Evolutionary conservation across 1,140 invertebrate species (phyloP), one percentile per base, ranked within the genome.

Genomic region (Cardiocondyla obscurior): DNA sequence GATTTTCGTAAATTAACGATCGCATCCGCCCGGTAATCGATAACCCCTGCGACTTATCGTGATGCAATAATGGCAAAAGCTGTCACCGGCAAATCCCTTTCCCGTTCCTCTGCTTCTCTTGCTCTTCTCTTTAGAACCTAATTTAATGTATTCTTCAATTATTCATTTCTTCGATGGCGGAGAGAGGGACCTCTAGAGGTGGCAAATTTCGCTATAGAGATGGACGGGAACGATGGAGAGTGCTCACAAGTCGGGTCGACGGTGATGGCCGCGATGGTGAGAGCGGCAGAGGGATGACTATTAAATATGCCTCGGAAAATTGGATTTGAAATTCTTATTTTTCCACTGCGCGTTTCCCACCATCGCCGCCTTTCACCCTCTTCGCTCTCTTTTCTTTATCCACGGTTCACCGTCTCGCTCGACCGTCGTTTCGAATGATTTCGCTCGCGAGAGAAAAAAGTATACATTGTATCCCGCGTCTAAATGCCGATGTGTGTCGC

Each of bases 301-400:
- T 91, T 90, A 91, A 91, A 90, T 90, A 91, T 88, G 89, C 89
- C 85, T 88, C 51, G 81, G 83, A 85, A 91, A 90, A 91, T 91
- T 91, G 87, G 85, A 91, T 91, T 90, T 90, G 85, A 91, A 91
- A 91, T 90, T 91, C 89, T 90, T 90, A 91, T 91, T 91, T 90
- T 90, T 85, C 82, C 77, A 72, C 49, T 51, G 28, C 73, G 65
- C 67, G 82, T 76, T 86, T 83, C 83, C 83, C 46, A 42, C 49
- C 65, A 22, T 62, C 53, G 25, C 49, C 70, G 3, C 8, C 51
- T 8, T 5, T 49, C 36, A 60, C n/a, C 30, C 19, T 22, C 12
- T 14, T 46, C 16, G 8, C 44, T 33, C 53, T 77, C 53, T 28
- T 69, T 39, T 42, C 60, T 64, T 57, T 67, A 69, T 67, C 30